These are phyloP conservation scores for Epinotia nisella DNA, from an alignment of 2,888 invertebrate species.

Conservation along the genomic window DNA sequence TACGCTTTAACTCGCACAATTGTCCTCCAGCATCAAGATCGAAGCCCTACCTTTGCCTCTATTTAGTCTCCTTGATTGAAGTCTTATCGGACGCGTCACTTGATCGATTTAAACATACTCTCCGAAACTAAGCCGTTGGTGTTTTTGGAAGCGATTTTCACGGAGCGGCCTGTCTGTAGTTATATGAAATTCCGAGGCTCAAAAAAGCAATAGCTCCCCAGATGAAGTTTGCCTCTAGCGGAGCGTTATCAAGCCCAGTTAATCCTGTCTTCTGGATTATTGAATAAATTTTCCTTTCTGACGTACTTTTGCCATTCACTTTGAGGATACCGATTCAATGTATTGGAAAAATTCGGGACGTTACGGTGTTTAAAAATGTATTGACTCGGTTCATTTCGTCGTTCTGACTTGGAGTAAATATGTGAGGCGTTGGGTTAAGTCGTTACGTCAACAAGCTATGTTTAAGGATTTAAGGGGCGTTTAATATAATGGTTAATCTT, in stretches of 20 bases:
- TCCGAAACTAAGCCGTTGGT: conserved; percentile 53
- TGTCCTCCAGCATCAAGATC: conserved; percentile 55
- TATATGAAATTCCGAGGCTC: conserved; percentile 66
- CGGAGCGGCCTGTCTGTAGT: conserved; percentile 55
- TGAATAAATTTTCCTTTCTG: conserved; percentile 74
- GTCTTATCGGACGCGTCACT: conserved; percentile 48
- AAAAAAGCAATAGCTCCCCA: conserved; percentile 68
- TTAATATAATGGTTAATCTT: conserved; percentile 52
- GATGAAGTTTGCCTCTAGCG: conserved; percentile 71
- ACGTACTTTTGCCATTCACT: conserved; percentile 65
- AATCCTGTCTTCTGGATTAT: conserved; percentile 78
- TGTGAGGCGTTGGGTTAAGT: conserved; percentile 27
- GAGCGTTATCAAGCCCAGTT: conserved; percentile 76
- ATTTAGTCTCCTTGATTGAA: conserved; percentile 40
- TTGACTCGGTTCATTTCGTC: conserved; percentile 45
- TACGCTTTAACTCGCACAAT: conserved; percentile 64
- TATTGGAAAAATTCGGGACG: conserved; percentile 67
- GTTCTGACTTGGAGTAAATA: conserved; percentile 32
- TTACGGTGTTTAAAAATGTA: conserved; percentile 53
- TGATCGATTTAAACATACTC: conserved; percentile 53
- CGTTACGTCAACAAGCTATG: conserved; percentile 41
- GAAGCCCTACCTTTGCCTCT: conserved; percentile 41
- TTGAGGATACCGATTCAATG: conserved; percentile 57
- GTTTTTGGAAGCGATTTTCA: conserved; percentile 51
- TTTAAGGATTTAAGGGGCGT: conserved; percentile 52